Base-by-base conservation (phyloP, 2,797 vertebrate genomes). In the Benthosema pterotum region DNA sequence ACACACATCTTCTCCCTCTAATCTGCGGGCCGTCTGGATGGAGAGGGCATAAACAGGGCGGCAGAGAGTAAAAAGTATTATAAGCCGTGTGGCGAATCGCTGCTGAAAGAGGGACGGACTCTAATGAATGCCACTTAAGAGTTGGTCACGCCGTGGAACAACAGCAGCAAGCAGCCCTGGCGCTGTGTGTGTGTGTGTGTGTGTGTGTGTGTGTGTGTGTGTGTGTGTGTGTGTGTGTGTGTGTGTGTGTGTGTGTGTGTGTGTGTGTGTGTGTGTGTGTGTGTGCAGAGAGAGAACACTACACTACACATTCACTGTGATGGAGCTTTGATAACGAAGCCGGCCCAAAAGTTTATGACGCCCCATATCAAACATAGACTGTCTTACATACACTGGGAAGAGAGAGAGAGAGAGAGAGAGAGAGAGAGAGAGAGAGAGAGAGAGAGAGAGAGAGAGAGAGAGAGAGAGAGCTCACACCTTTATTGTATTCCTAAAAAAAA, bases 121-220 rank as follows among this genome's bases (percentile, higher is more conserved):
- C 89, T 94, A 95, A 96, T 95, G 94, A 96, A 97, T 95, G 93
- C 91, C 89, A 94, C 94, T 94, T 92, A 93, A 92, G 88, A 90
- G 84, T 91, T 88, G 91, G 94, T 96, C 96, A 96, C 84, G 88
- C 94, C 77, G 89, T 91, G 88, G 90, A 92, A 94, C 95, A n/a
- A n/a, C n/a, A n/a, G n/a, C n/a, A n/a, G n/a, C n/a, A n/a, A n/a
- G n/a, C n/a, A 95, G 91, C 77, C 91, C 87, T 88, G 90, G 88
- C 90, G 92, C 46, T 90, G 90, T 25, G n/a, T n/a, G n/a, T n/a
- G n/a, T n/a, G n/a, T n/a, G n/a, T n/a, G n/a, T 93, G 95, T 95
- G 22, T 25, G 22, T 22, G 22, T 22, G 22, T 22, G 22, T 22
- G 22, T 22, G 22, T 22, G 22, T 22, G 22, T 22, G 22, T 22